Conservation (phyloP, 23 tunicate genomes). For the Styela plicata region DNA sequence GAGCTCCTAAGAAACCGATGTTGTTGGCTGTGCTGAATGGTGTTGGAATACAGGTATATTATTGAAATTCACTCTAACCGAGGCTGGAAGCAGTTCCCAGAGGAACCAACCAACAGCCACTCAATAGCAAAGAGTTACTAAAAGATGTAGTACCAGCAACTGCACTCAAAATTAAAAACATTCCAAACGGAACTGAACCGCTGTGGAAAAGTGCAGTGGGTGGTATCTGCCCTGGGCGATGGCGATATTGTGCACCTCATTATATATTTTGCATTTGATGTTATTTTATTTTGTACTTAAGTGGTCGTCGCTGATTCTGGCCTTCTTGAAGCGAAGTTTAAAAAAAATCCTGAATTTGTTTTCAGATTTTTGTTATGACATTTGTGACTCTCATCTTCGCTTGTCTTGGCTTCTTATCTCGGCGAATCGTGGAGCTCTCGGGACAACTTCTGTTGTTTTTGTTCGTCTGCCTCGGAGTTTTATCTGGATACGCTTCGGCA, state of each 20-base stretch:
- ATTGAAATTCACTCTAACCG: too few relatives aligned
- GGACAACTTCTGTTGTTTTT: slow-evolving; percentile 82
- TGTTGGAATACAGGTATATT: slow-evolving; percentile 92
- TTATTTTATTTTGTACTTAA: not conserved
- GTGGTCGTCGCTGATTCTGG: not conserved
- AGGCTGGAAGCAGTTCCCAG: too few relatives aligned
- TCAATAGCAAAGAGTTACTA: too few relatives aligned
- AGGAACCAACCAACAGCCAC: too few relatives aligned
- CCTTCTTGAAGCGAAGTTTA: too few relatives aligned
- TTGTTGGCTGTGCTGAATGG: slow-evolving; percentile 83
- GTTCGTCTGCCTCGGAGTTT: slow-evolving; percentile 70
- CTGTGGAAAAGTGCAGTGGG: too few relatives aligned
- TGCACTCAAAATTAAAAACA: too few relatives aligned
- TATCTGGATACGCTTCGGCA: slow-evolving; percentile 87
- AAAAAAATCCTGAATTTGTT: too few relatives aligned
- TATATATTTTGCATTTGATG: not conserved
- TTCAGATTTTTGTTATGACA: slow-evolving; percentile 78
- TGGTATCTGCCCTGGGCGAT: too few relatives aligned
- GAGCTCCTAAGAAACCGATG: slow-evolving; percentile 81
- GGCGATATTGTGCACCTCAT: too few relatives aligned
- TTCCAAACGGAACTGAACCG: too few relatives aligned
- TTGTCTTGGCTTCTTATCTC: slow-evolving; percentile 96
- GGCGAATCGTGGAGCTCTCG: slow-evolving; percentile 98
- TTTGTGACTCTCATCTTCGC: slow-evolving; percentile 85
- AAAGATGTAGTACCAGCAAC: too few relatives aligned